A percentile compares a stretch with the other conserved stretches of the same genome.
phyloP scores from a whole-genome alignment of 2,797 vertebrate species.

The Brachyrhaphis roseni region DNA sequence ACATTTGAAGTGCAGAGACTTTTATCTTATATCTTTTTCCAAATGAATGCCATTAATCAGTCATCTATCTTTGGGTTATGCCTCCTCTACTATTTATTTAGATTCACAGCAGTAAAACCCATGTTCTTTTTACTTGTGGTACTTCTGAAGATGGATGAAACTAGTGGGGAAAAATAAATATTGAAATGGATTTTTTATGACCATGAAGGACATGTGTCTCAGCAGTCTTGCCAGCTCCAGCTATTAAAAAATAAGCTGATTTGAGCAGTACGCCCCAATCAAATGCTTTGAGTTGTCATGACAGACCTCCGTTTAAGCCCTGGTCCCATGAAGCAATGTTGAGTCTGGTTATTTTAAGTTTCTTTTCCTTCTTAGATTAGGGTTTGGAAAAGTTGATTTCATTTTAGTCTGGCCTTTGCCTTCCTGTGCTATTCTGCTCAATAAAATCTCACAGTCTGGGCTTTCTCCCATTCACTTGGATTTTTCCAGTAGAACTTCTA shows the following conservation, averaged over 20 bases:
- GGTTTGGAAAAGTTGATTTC: slow-evolving; percentile 30
- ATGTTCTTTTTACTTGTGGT: slow-evolving; percentile 24
- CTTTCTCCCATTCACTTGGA: no score
- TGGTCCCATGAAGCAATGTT: slow-evolving; percentile 48
- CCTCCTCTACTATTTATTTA: neutral
- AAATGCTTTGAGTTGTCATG: slow-evolving; percentile 42
- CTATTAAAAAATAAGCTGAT: slow-evolving; percentile 48
- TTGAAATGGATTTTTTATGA: slow-evolving; percentile 29
- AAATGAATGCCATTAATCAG: neutral
- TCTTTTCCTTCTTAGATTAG: slow-evolving; percentile 34
- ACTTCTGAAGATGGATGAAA: slow-evolving; percentile 31
- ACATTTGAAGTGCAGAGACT: neutral
- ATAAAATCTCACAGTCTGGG: no score
- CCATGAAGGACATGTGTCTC: slow-evolving; percentile 56
- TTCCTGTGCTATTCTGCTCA: no score
- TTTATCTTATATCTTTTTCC: neutral
- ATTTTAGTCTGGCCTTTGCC: neutral
- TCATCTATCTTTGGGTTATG: neutral
- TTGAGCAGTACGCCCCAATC: slow-evolving; percentile 52
- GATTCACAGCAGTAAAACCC: slow-evolving; percentile 33
- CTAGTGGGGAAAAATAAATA: slow-evolving; percentile 23
- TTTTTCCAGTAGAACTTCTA: no score
- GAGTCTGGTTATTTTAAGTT: slow-evolving; percentile 23
- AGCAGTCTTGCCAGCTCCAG: slow-evolving; percentile 31
- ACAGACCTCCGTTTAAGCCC: slow-evolving; percentile 52